A percentile compares a stretch with the other conserved stretches of the same genome.
These are phyloP conservation scores for Monoplex corrugatus DNA, from an alignment of 2,888 invertebrate species.

Conservation along the genomic window DNA sequence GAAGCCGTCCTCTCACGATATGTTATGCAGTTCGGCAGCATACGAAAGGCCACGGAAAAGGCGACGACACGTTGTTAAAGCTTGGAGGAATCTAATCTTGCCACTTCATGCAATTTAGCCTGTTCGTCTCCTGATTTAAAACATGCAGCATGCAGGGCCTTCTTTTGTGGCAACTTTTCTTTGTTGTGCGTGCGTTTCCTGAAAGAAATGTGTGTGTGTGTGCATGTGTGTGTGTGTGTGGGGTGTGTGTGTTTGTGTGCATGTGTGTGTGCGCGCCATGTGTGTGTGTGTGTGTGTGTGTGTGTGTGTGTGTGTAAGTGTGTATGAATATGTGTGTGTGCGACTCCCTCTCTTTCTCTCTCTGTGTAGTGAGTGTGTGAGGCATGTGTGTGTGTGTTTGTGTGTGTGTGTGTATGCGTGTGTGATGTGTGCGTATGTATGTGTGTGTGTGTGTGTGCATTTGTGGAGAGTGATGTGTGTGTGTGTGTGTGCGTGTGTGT, in stretches of 20 bases:
- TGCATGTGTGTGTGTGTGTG: constrained; percentile 23
- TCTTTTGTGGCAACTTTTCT: no score
- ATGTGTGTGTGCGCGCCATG: neutral
- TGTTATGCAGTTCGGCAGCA: no score
- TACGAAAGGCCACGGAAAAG: no score
- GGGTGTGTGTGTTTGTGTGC: neutral
- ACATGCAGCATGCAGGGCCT: no score
- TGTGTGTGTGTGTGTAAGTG: neutral
- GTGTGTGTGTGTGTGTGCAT: neutral
- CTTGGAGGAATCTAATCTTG: no score
- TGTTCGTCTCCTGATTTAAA: no score
- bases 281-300: neutral
- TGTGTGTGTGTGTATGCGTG: neutral
- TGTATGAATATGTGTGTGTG: neutral
- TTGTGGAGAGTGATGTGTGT: neutral
- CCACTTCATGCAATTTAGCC: no score
- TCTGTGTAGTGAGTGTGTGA: constrained; percentile 1
- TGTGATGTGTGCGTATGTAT: constrained; percentile 4
- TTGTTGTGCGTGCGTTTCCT: no score
- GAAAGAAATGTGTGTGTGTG: no score
- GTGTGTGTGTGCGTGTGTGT: neutral
- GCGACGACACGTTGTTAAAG: no score
- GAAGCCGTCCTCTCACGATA: no score
- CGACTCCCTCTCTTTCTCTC: neutral
- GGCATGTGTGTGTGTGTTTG: neutral